Evolutionary conservation across 2,888 invertebrate genomes (phyloP), one percentile per base, ranked within the genome.

Genomic region (Microplitis manilae): DNA sequence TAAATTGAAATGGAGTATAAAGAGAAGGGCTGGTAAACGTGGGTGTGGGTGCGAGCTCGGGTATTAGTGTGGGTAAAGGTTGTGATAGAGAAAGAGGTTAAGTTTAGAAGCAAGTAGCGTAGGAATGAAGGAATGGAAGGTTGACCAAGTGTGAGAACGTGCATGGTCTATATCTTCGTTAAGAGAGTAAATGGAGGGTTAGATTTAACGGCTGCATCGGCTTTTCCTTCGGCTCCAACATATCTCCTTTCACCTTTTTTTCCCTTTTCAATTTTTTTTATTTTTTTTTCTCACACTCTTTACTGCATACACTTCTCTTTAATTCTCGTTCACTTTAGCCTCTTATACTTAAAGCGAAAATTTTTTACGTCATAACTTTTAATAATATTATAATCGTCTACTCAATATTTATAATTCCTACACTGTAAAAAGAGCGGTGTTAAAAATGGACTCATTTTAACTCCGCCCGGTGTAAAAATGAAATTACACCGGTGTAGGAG

Each of bases 111-210:
- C 15, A 67, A 67, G n/a, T 17, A 39, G 17, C 8, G 50, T 68
- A 62, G 60, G 40, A 50, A 65, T 59, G 38, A 71, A 69, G 73
- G 59, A 62, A 72, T 69, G 59, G 77, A 68, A 20, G 40, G 17
- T 39, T 50, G 41, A 59, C 9, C 38, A 41, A 38, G 50, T 62
- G 30, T 20, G 38, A 41, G 9, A 50, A 50, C 50, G 38, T 67
- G 67, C 50, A 67, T 73, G 67, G 68, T 75, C 68, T 73, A 73
- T 77, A 59, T 75, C 75, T 73, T 75, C 73, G 73, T 50, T 76
- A 69, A 68, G 8, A 50, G 62, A 68, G 64, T 64, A 75, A 68
- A 67, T 71, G 75, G 30, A 75, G 75, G 69, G 68, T 75, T 71
- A 68, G 75, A 13, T 41, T 75, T 60, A 77, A 70, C 40, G 60